These are phyloP conservation scores for Homalodisca vitripennis DNA, from an alignment of 1,140 invertebrate species.

Conservation along the genomic window DNA sequence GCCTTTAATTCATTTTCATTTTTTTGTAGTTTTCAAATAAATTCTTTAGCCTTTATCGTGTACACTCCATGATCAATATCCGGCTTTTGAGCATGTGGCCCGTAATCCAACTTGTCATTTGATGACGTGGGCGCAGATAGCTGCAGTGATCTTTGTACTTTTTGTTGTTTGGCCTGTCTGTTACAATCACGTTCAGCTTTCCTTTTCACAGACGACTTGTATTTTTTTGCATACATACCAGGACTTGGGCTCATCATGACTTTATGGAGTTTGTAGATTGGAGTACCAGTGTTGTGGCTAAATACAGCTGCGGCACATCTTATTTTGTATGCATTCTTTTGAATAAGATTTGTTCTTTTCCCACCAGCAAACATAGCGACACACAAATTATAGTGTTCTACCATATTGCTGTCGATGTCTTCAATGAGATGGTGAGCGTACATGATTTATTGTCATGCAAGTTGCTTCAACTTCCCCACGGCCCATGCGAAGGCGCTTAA, in stretches of 20 bases:
- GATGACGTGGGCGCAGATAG: neutral
- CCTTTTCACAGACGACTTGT: neutral
- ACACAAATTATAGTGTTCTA: constrained; percentile 33
- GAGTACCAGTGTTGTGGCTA: constrained; percentile 30
- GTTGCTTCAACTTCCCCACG: too few relatives aligned
- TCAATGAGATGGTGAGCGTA: constrained; percentile 32
- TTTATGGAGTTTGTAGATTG: constrained; percentile 20
- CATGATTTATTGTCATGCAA: too few relatives aligned
- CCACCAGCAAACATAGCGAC: constrained; percentile 35
- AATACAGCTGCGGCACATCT: constrained; percentile 35
- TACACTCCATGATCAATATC: neutral
- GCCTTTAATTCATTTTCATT: neutral
- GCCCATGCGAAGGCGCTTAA: too few relatives aligned
- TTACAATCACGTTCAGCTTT: neutral
- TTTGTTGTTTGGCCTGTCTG: neutral
- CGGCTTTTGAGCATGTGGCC: constrained; percentile 4
- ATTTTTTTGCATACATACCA: neutral
- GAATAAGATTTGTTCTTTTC: constrained; percentile 32
- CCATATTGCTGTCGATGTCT: constrained; percentile 33
- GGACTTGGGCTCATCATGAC: constrained; percentile 23
- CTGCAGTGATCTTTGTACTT: too few relatives aligned
- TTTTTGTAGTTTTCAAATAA: neutral
- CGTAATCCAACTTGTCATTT: neutral
- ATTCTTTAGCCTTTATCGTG: neutral
- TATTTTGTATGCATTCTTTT: constrained; percentile 30